Evolutionary conservation across 2,797 vertebrate species (phyloP), one percentile per base, ranked within the genome.

Genomic region (Tarsius wallacei): DNA sequence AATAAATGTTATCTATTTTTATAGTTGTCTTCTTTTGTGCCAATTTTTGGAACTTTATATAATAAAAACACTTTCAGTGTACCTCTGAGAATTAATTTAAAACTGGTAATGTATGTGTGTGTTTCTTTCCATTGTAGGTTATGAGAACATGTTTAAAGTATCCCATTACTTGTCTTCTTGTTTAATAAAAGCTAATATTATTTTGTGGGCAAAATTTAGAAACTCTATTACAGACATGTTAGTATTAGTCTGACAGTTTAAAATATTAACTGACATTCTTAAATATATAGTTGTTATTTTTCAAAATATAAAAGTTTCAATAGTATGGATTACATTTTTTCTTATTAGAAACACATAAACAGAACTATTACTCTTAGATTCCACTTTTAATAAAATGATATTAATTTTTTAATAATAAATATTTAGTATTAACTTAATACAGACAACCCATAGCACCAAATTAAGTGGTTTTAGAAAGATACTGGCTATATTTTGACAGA

Each of bases 1-100:
- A 93, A 57, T 51, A 93, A 93, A 84, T 14, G 53, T 61, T 76
- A 47, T 66, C 33, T 94, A 53, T 70, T 90, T 89, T 93, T 91
- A 47, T 36, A 66, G 24, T 31, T 82, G 12, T 61, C 1, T 82
- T 95, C 2, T 86, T 93, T 89, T 88, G 1, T 83, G 36, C 24
- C 51, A 92, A 22, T 71, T n/a, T 87, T 91, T 97, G 59, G 12
- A 59, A 36, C 5, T 64, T 97, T 80, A 33, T 15, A 21, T 70
- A 91, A 49, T 86, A 87, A 88, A 76, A 73, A 71, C 70, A 89
- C 24, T 93, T 92, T 88, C 77, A 73, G 16, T 64, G 49, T 59
- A 84, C n/a, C 21, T 70, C 61, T 86, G 55, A 70, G n/a, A 78
- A 81, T 91, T 93, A 82, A 36, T 66, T 93, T 84, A 81, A 93